A percentile compares a stretch with the other conserved stretches of the same genome.
These are phyloP conservation scores for Dipodomys spectabilis DNA, from an alignment of 2,113 vertebrate species.

Conservation along the genomic window DNA sequence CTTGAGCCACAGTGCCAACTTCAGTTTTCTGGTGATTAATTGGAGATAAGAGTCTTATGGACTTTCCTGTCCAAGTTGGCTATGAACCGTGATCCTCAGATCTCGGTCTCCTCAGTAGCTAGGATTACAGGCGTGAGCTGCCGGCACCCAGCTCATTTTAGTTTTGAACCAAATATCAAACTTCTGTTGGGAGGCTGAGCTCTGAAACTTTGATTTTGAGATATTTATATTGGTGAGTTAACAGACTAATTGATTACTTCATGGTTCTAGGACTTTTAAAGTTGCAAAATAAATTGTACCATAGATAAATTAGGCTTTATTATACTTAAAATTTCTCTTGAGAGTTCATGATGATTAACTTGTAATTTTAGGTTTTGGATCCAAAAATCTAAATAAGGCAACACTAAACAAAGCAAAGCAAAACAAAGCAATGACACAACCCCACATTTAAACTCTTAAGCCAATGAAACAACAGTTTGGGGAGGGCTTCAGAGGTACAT, in stretches of 20 bases:
- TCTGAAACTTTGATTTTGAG: not conserved
- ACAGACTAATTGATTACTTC: not conserved
- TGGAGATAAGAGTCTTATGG: no score
- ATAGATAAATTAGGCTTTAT: conserved; percentile 5
- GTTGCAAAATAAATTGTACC: not conserved
- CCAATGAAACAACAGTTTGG: not conserved
- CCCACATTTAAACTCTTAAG: not conserved
- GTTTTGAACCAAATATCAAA: not conserved
- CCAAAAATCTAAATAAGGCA: conserved; percentile 1
- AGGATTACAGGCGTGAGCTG: no score
- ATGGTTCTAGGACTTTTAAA: not conserved
- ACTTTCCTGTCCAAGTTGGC: no score
- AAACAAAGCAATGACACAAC: not conserved
- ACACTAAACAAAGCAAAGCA: not conserved
- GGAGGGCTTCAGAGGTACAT: not conserved
- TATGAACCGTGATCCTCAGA: no score
- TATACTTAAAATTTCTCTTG: not conserved
- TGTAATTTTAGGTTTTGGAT: conserved; percentile 42
- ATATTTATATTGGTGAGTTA: not conserved
- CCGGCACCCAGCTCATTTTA: not conserved
- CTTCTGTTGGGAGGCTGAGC: not conserved
- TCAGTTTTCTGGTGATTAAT: no score
- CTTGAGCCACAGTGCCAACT: no score
- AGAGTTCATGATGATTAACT: not conserved
- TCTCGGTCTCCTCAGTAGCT: no score